Evolutionary conservation across 1,140 invertebrate species (phyloP), one percentile per base, ranked within the genome.

Genomic region (Uloborus diversus): DNA sequence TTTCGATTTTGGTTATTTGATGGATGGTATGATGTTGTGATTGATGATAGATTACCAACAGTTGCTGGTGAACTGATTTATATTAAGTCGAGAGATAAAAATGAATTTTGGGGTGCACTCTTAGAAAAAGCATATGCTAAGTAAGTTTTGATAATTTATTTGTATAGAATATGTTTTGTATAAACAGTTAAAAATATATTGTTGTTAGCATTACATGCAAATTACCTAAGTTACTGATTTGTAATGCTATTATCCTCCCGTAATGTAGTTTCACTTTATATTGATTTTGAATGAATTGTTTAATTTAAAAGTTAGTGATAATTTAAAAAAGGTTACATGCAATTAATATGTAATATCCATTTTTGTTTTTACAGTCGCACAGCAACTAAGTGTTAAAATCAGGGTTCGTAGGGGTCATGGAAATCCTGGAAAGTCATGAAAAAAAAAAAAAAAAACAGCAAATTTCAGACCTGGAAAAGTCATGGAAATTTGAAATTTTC

Each of bases 51-150:
- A 11, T 84, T 91, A 42, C 90, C 90, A 4, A 90, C 89, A n/a
- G 88, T 88, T 82, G 86, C 89, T 79, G 89, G 88, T 14, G 85
- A 89, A 81, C 85, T 91, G 4, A 85, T 90, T 9, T 91, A 89
- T 84, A 88, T 89, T 81, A 88, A 90, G 81, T 90, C 90, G 9
- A 86, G 86, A 59, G 84, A 86, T 14, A 85, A 86, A 49, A 83
- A 85, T 65, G 87, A 87, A 82, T 91, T 91, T 84, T 91, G 90
- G 90, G 87, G 88, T 81, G 89, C 90, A 25, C 85, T 91, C 30
- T 82, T 91, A 37, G 90, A 91, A 84, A 91, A 91, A 83, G 90
- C 90, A 37, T 91, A 91, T 85, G 90, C 90, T 20, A 91, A 91
- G 88, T 88, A 83, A 78, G 86, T 85, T 42, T 53, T 53, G 1